Evolutionary conservation across 2,797 vertebrate species (phyloP), one percentile per base, ranked within the genome.

Genomic region (Merluccius polli): DNA sequence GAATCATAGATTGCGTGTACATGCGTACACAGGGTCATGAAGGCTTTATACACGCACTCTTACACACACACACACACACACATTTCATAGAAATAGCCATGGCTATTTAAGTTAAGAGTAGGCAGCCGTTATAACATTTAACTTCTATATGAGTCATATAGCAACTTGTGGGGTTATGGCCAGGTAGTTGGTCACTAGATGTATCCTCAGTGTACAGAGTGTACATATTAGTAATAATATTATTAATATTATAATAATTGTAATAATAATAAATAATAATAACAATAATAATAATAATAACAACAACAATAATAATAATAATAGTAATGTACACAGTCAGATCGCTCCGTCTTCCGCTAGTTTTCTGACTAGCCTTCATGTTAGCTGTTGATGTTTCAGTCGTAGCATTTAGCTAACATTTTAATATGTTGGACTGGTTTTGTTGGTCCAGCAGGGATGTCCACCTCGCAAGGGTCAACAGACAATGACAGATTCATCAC

Each of bases 401-500:
- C 21, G 52, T 59, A 10, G 52, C 52, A 1, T 59, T 24, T 10
- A 24, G 21, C 52, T 9, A 59, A 59, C 52, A n/a, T 59, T 59
- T 59, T 59, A 9, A 59, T 65, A 27, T 65, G 59, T 27, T 12
- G 10, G 21, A 24, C 59, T 27, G 59, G 59, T 65, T 2, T 5
- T 65, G 59, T 27, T 27, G 59, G 8, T 1, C 52, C n/a, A 59
- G 52, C 4, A 6, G 44, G 16, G 44, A 48, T 12, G n/a, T 11
- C 59, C 12, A 63, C n/a, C 59, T 63, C 7, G 59, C 11, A n/a
- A 27, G 59, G 59, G 24, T 65, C 24, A 65, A 12, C 59, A 65
- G 59, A 65, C 59, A 24, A 65, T 65, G 59, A 27, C 59, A 27
- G 59, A 65, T 65, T 65, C 59, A 65, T 65, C n/a, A 65, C 59